phyloP scores from a whole-genome alignment of 1,140 invertebrate species.

The Nautilus pompilius region DNA sequence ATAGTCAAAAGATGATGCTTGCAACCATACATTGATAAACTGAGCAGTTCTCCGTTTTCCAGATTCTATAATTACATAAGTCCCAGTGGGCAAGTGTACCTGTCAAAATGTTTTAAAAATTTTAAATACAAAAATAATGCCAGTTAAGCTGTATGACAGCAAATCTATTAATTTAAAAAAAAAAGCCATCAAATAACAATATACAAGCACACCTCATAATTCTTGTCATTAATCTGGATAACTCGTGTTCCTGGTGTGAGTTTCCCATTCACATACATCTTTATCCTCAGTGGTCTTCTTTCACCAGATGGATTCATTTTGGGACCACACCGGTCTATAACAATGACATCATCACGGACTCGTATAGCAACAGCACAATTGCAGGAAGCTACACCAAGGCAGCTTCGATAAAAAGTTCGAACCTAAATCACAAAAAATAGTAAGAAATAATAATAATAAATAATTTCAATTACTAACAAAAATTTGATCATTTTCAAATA shows the following conservation, averaged over 20 bases:
- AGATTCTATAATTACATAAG: constrained; percentile 15
- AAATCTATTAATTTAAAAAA: neutral
- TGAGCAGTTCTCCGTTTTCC: constrained; percentile 4
- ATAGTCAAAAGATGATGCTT: constrained; percentile 32
- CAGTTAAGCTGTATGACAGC: neutral
- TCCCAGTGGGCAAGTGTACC: constrained; percentile 27
- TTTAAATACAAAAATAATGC: neutral
- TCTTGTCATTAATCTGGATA: constrained; percentile 10
- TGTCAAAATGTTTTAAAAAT: constrained; percentile 8
- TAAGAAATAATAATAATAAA: neutral
- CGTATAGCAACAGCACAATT: constrained; percentile 44
- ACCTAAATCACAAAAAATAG: constrained; percentile 20
- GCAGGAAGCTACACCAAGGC: constrained; percentile 26
- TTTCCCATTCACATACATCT: constrained; percentile 25
- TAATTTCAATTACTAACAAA: neutral
- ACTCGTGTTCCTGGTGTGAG: constrained; percentile 26
- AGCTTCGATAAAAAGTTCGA: constrained; percentile 26
- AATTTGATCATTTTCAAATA: no score
- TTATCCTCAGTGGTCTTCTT: constrained; percentile 10
- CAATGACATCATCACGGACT: constrained; percentile 40
- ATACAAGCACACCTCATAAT: constrained; percentile 19
- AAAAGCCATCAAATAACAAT: neutral
- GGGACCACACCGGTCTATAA: constrained; percentile 40
- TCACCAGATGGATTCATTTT: neutral
- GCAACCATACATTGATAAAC: constrained; percentile 36